Evolutionary conservation across 2,888 invertebrate genomes (phyloP).

Genomic region (Siphonodentalium dalli): DNA sequence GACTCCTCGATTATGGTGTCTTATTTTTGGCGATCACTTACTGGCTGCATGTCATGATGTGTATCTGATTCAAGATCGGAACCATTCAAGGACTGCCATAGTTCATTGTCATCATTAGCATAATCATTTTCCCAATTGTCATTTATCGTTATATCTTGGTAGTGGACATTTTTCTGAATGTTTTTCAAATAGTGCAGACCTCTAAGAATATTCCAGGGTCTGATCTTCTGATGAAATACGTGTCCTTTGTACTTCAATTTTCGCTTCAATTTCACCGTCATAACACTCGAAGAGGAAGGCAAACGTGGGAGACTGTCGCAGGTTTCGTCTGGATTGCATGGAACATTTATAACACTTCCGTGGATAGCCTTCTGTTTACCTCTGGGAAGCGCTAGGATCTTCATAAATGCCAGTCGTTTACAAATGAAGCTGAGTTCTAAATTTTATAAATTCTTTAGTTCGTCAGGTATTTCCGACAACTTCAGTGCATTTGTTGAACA

Average conservation of each 20-base stretch:
- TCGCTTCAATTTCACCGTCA: constrained; percentile 19
- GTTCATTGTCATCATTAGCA: background rate
- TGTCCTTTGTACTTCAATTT: constrained; percentile 21
- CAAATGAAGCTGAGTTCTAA: no score
- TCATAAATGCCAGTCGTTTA: no score
- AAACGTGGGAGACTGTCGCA: constrained; percentile 9
- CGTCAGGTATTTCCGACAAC: no score
- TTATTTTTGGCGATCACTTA: background rate
- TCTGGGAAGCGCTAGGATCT: constrained; percentile 11
- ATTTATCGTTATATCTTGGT: constrained; percentile 18
- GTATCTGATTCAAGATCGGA: background rate
- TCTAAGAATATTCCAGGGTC: no score
- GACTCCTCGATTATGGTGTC: background rate
- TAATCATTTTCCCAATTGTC: constrained; percentile 14
- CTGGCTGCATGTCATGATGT: background rate
- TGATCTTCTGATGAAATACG: constrained; percentile 9
- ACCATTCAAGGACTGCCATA: constrained; percentile 5
- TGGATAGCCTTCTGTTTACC: constrained; percentile 24
- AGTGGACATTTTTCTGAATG: no score
- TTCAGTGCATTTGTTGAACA: no score
- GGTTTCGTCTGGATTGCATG: constrained; percentile 14
- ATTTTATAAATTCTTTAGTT: no score
- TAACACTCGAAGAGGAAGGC: constrained; percentile 10
- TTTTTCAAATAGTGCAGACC: no score
- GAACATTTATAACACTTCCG: constrained; percentile 23